Conservation (phyloP, 2,797 vertebrate genomes). For the Rhinoraja longicauda region DNA sequence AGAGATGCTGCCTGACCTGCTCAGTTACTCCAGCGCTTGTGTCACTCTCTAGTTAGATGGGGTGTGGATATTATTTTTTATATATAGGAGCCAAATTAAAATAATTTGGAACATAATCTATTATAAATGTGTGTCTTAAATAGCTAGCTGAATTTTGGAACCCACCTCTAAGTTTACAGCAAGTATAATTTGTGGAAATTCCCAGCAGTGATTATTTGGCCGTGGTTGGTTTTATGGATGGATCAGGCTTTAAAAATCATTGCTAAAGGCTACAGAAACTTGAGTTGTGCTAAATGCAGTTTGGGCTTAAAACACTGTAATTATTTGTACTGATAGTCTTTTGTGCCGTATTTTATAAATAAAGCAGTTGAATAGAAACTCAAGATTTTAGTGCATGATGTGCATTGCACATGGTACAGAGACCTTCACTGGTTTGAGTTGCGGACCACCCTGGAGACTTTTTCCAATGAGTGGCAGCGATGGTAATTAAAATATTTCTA, state of each 20-base stretch:
- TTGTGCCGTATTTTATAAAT: no score
- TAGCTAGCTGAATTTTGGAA: not conserved
- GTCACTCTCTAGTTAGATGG: not conserved
- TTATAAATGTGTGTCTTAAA: not conserved
- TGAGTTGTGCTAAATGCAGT: not conserved
- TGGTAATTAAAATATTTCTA: not conserved
- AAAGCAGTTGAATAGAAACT: not conserved
- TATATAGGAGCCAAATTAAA: not conserved
- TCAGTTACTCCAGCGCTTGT: no score
- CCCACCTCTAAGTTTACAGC: not conserved
- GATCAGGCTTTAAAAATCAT: not conserved
- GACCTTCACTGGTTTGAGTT: not conserved
- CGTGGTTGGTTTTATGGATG: not conserved
- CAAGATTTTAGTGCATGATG: not conserved
- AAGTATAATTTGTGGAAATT: not conserved
- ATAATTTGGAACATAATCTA: not conserved
- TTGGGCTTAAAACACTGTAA: not conserved
- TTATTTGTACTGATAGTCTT: not conserved
- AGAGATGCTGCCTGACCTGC: no score
- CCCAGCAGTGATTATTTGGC: not conserved
- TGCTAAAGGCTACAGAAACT: not conserved
- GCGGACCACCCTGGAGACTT: not conserved
- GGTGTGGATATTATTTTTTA: not conserved
- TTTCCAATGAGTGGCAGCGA: not conserved
- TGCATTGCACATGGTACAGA: not conserved